These are phyloP conservation scores for Meda fulgida DNA, from an alignment of 2,797 vertebrate species.

Conservation along the genomic window DNA sequence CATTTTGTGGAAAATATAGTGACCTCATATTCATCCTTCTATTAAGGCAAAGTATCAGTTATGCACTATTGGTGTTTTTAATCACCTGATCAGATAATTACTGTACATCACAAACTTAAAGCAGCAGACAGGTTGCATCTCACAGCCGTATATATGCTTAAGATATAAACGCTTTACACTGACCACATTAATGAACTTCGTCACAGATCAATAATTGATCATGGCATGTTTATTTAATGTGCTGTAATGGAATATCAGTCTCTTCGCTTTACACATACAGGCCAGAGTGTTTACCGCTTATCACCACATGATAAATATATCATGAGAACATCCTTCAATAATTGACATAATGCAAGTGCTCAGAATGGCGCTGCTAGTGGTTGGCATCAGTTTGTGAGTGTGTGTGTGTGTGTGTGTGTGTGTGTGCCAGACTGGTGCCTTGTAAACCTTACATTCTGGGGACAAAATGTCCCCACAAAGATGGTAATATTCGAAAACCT, in stretches of 20 bases:
- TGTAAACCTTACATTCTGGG: too few species aligned
- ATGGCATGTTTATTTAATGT: constrained; percentile 62
- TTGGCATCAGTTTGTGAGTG: too few species aligned
- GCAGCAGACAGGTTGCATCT: not conserved
- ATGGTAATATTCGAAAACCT: too few species aligned
- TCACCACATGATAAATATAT: constrained; percentile 56
- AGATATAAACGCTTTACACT: constrained; percentile 38
- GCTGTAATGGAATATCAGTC: constrained; percentile 57
- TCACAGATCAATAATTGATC: constrained; percentile 61
- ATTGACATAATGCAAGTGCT: constrained; percentile 57
- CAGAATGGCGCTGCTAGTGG: constrained; percentile 12
- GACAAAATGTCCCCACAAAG: too few species aligned
- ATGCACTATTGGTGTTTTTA: not conserved
- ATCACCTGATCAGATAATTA: not conserved
- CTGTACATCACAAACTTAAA: not conserved
- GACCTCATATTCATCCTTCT: not conserved
- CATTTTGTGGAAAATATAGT: not conserved
- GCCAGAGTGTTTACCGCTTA: constrained; percentile 61
- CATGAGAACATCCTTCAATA: constrained; percentile 60
- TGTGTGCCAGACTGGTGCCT: not conserved
- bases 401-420: not conserved
- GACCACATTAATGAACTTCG: constrained; percentile 39
- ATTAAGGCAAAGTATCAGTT: not conserved
- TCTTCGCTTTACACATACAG: constrained; percentile 53
- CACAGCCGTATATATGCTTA: not conserved